Percentiles rank a stretch among this genome's conserved stretches.
phyloP scores from a whole-genome alignment of 2,888 invertebrate species.

The Taphrorychus bicolor region DNA sequence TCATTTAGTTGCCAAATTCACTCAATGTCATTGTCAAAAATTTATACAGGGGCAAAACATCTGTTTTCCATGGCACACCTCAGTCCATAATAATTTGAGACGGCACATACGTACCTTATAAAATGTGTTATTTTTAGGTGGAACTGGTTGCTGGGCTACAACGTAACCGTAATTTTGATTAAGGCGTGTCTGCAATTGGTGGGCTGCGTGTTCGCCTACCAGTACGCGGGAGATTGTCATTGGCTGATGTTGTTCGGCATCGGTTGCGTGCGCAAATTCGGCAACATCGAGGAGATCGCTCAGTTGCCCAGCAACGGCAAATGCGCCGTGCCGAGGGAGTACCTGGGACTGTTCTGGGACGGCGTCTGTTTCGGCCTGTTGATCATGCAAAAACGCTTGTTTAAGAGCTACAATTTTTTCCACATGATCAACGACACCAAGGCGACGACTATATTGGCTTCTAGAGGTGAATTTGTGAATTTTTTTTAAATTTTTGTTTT shows the following conservation, averaged over 20 bases:
- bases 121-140: too few relatives aligned
- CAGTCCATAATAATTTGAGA: background rate
- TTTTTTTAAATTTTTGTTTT: background rate
- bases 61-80: too few relatives aligned
- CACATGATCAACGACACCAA: constrained; percentile 95
- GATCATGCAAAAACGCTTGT: constrained; percentile 88
- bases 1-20: too few relatives aligned
- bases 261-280: constrained; percentile 82
- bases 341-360: constrained; percentile 94
- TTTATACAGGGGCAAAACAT: too few relatives aligned
- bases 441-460: constrained; percentile 93
- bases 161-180: constrained; percentile 84
- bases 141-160: constrained; percentile 89
- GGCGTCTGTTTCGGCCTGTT: constrained; percentile 93
- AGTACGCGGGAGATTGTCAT: constrained; percentile 67
- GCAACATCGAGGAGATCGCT: constrained; percentile 51
- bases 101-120: too few relatives aligned
- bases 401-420: constrained; percentile 96
- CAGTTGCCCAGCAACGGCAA: constrained; percentile 45
- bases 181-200: constrained; percentile 90
- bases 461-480: constrained; percentile 71
- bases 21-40: too few relatives aligned
- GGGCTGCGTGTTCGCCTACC: constrained; percentile 83
- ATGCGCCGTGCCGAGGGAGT: constrained; percentile 79
- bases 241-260: constrained; percentile 88